These are phyloP conservation scores for Crotophaga sulcirostris DNA, from an alignment of 2,113 vertebrate species.

Conservation along the genomic window DNA sequence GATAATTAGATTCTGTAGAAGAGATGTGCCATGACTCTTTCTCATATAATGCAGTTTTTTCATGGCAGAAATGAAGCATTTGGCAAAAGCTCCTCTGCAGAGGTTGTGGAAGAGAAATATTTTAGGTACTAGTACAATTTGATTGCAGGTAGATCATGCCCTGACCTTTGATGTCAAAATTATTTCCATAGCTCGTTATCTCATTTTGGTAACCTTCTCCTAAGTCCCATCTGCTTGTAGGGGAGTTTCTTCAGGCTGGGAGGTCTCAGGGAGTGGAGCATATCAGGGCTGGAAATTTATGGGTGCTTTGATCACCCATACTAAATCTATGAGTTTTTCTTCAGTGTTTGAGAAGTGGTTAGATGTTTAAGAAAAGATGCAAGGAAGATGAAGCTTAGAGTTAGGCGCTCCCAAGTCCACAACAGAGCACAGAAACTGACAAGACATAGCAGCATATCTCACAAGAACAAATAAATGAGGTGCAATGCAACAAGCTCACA, in stretches of 20 bases:
- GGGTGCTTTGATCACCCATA: background rate
- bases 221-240: background rate
- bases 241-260: background rate
- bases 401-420: background rate
- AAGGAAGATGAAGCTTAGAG: background rate
- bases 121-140: background rate
- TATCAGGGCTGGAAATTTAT: background rate
- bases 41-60: background rate
- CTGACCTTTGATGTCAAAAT: background rate
- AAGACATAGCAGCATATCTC: background rate
- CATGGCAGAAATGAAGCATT: background rate
- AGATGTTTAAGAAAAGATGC: background rate
- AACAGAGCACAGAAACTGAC: background rate
- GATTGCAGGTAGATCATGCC: background rate
- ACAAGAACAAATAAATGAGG: background rate
- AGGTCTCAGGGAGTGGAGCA: background rate
- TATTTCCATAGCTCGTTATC: background rate
- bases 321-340: background rate
- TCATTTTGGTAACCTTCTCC: background rate
- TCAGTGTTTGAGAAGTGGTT: background rate
- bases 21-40: background rate
- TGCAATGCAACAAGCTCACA: background rate
- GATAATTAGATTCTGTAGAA: background rate
- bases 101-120: background rate
- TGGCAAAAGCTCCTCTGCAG: background rate